Percentiles rank a stretch among this genome's conserved stretches.
phyloP scores from a whole-genome alignment of 1,140 invertebrate genomes.

The Drosophila arizonae region DNA sequence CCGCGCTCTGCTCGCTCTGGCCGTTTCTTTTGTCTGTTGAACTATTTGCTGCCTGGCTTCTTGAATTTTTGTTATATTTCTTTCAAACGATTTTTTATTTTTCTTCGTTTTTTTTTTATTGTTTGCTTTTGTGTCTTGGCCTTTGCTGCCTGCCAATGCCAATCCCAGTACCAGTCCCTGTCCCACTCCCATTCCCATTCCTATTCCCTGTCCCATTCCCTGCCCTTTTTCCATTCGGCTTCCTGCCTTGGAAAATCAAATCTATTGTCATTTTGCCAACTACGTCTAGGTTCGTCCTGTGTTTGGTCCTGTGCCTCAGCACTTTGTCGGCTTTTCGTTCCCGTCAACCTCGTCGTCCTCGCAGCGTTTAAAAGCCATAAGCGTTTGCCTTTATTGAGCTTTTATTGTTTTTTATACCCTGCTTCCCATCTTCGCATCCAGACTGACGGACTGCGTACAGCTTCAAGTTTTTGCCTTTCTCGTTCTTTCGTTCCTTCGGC shows the following conservation, averaged over 20 bases:
- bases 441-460: conserved; percentile 10
- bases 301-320: conserved; percentile 44
- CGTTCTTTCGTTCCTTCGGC: conserved; percentile 21
- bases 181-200: conserved; percentile 34
- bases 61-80: conserved; percentile 81
- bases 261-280: conserved; percentile 79
- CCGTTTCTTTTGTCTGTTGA: conserved; percentile 68
- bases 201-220: conserved; percentile 34
- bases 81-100: conserved; percentile 32
- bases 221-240: conserved; percentile 38
- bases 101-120: conserved; percentile 49
- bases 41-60: conserved; percentile 73
- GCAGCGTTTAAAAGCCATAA: conserved; percentile 73
- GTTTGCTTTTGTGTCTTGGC: conserved; percentile 79
- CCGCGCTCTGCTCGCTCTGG: conserved; percentile 4
- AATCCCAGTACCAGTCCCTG: conserved; percentile 14
- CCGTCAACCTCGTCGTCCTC: conserved; percentile 36
- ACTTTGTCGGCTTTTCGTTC: conserved; percentile 63
- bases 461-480: not conserved
- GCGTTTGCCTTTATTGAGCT: conserved; percentile 79
- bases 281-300: conserved; percentile 46
- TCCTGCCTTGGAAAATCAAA: conserved; percentile 69
- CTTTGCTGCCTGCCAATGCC: conserved; percentile 57
- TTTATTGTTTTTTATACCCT: conserved; percentile 76
- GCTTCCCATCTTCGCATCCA: conserved; percentile 25